Base-by-base conservation (phyloP, 1,140 invertebrate species). In the Drosophila seguyi region DNA sequence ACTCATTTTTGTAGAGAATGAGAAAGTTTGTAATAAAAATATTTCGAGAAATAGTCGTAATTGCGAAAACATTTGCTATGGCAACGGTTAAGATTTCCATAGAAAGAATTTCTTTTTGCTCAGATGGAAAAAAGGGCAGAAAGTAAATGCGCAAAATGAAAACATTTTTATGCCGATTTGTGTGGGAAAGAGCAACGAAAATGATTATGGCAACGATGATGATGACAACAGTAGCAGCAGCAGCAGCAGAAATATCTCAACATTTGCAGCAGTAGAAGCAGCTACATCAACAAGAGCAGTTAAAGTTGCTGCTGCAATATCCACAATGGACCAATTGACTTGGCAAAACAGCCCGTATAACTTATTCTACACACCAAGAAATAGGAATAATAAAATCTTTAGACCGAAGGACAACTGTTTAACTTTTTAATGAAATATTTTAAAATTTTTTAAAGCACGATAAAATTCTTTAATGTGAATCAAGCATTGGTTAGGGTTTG, bases 151-250 rank as follows among this genome's bases (percentile, higher is more conserved):
- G 67, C 45, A 75, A 58, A 48, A 79, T 59, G 77, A 59, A 65
- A 76, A 66, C 63, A 78, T 75, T 79, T 86, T 52, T 63, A 48
- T 78, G 47, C 57, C 60, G 65, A 67, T 79, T 55, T 77, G 58
- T 87, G 83, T 90, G 84, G 79, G 77, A 87, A 82, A 88, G 87
- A 90, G 68, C 85, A 78, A 83, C 75, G 79, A 88, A 84, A 90
- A 90, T 84, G 68, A 88, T 84, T 81, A 85, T 76, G 74, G 69
- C 79, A 76, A 76, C 47, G 63, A 79, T 83, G 75, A 71, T 59
- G 65, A 65, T 38, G 75, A 55, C 45, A 42, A 75, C 53, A 42
- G 67, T 58, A 63, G 65, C 56, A 47, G 29, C 41, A 20, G 27
- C 39, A 60, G 38, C 47, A 20, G 13, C 34, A 45, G 39, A 44